Conservation (phyloP, 35 echinoderm and acorn worm species). For the Diadema setosum region DNA sequence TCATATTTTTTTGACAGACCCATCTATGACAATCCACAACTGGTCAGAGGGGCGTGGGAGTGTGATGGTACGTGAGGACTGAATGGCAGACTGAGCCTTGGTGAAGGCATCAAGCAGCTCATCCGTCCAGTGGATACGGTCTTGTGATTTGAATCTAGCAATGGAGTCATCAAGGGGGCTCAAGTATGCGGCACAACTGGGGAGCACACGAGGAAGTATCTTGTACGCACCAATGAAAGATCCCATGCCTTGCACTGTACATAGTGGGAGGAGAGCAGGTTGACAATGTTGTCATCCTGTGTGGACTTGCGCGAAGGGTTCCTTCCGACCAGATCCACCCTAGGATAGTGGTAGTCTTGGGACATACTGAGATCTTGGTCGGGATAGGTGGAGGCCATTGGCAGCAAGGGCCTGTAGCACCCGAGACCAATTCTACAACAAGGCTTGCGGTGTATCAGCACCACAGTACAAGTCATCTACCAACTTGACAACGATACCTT, state of each 20-base stretch:
- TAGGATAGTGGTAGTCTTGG: constrained; percentile 30
- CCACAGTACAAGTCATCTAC: no score
- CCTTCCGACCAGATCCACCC: constrained; percentile 57
- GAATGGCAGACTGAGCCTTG: not conserved
- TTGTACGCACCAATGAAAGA: constrained; percentile 64
- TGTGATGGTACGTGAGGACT: not conserved
- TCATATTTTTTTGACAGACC: no score
- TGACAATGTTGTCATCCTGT: not conserved
- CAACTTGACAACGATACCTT: not conserved
- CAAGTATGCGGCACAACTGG: not conserved
- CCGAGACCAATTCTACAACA: not conserved
- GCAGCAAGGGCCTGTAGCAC: constrained; percentile 8
- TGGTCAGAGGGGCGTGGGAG: constrained; percentile 1
- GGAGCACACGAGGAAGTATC: constrained; percentile 30
- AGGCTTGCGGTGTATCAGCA: not conserved
- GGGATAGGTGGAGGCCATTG: not conserved
- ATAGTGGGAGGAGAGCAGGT: constrained; percentile 33
- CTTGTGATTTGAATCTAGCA: not conserved
- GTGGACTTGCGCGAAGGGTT: constrained; percentile 39
- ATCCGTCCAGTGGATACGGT: not conserved
- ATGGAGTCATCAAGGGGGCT: constrained; percentile 41
- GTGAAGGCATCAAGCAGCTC: not conserved
- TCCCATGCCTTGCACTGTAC: constrained; percentile 2
- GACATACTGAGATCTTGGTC: constrained; percentile 31
- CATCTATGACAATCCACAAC: constrained; percentile 17